These are phyloP conservation scores for Eilema sororculum DNA, from an alignment of 2,888 invertebrate species.

Conservation along the genomic window DNA sequence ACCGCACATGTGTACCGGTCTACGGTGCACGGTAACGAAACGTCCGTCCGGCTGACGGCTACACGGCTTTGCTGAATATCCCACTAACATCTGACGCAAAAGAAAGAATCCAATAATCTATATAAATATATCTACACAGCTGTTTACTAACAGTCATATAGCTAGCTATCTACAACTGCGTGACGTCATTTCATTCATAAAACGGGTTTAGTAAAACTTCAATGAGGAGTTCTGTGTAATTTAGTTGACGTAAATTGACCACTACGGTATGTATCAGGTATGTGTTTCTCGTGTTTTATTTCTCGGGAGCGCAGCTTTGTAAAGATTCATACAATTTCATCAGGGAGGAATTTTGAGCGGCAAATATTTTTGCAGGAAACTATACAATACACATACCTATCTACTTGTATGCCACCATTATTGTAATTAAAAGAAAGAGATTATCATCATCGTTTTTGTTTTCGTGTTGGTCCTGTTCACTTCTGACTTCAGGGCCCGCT, in stretches of 20 bases:
- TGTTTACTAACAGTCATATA: constrained; percentile 44
- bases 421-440: no score
- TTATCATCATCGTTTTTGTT: no score
- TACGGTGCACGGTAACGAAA: neutral
- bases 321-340: constrained; percentile 7
- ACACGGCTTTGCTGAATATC: constrained; percentile 46
- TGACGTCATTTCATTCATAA: constrained; percentile 84
- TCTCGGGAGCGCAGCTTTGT: constrained; percentile 33
- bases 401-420: no score
- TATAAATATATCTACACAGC: constrained; percentile 52
- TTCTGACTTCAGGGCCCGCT: no score
- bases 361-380: neutral
- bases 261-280: constrained; percentile 29
- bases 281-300: constrained; percentile 35
- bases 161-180: constrained; percentile 53
- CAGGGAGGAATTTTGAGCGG: neutral
- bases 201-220: constrained; percentile 65
- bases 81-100: constrained; percentile 73
- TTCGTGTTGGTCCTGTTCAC: no score
- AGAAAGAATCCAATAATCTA: constrained; percentile 80
- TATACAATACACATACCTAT: neutral
- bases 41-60: neutral
- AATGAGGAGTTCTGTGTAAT: constrained; percentile 59
- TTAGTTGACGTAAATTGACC: constrained; percentile 48
- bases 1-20: no score